Percentiles rank a stretch among this genome's conserved stretches.
Conservation (phyloP, 2,797 vertebrate species). For the Gadopsis bispinosus region DNA sequence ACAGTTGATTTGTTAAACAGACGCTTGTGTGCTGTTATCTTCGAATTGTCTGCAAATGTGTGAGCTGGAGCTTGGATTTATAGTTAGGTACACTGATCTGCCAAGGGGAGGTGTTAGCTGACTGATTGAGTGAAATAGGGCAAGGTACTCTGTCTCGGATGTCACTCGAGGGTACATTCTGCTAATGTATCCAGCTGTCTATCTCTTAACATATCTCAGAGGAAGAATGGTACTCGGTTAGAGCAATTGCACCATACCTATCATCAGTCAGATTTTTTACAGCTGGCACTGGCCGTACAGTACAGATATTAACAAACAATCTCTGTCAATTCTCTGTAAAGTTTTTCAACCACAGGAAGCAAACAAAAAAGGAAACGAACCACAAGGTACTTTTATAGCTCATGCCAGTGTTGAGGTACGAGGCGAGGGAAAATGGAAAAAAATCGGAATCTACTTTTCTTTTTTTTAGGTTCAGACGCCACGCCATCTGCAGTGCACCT, state of each 20-base stretch:
- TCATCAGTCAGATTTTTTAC: slow-evolving; percentile 56
- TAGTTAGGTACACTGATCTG: slow-evolving; percentile 63
- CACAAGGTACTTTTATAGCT: slow-evolving; percentile 28
- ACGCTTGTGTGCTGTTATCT: slow-evolving; percentile 30
- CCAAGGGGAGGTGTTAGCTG: slow-evolving; percentile 67
- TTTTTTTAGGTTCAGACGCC: slow-evolving; percentile 66
- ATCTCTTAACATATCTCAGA: slow-evolving; percentile 77
- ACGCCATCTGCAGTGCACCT: slow-evolving; percentile 76
- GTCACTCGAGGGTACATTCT: slow-evolving; percentile 78
- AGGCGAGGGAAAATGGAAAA: slow-evolving; percentile 18
- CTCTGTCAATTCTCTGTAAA: slow-evolving; percentile 5
- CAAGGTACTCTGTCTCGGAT: slow-evolving; percentile 76
- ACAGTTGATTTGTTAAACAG: slow-evolving; percentile 42
- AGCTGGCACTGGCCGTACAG: slow-evolving; percentile 38
- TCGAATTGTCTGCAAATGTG: slow-evolving; percentile 55
- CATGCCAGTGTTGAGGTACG: slow-evolving; percentile 40
- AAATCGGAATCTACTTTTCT: slow-evolving; percentile 47
- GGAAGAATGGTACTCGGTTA: slow-evolving; percentile 59
- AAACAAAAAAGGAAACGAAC: slow-evolving; percentile 30
- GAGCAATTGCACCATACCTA: slow-evolving; percentile 38
- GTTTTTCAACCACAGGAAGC: slow-evolving; percentile 7
- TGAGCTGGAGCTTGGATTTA: slow-evolving; percentile 57
- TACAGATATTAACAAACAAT: slow-evolving; percentile 61
- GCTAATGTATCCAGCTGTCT: slow-evolving; percentile 82
- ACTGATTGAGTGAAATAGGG: slow-evolving; percentile 83